These are phyloP conservation scores for Zeugodacus cucurbitae DNA, from an alignment of 1,140 invertebrate genomes.

Conservation along the genomic window DNA sequence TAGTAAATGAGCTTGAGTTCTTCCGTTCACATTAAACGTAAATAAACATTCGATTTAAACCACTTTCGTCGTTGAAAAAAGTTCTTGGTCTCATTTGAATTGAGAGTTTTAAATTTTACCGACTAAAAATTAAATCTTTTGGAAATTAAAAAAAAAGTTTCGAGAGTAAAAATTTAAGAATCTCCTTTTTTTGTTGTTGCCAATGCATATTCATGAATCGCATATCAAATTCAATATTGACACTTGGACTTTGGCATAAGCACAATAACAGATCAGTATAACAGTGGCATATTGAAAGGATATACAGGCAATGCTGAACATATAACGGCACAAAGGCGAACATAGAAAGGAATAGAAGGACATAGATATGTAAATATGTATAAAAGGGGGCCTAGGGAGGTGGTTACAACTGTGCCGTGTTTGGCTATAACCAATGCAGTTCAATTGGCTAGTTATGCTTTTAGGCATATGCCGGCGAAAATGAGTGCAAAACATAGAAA, in stretches of 20 bases:
- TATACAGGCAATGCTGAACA: not conserved
- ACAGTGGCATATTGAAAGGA: slow-evolving; percentile 3
- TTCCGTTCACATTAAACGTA: no score
- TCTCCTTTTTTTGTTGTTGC: no score
- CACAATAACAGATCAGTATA: slow-evolving; percentile 19
- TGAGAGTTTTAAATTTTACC: no score
- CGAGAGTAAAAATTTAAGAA: no score
- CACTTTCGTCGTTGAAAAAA: no score
- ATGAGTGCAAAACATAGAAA: not conserved
- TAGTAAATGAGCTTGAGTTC: no score
- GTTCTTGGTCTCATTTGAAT: no score
- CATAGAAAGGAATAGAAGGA: not conserved
- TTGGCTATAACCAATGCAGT: not conserved
- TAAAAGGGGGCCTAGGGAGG: not conserved
- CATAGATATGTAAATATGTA: not conserved
- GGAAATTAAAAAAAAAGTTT: no score
- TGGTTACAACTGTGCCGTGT: not conserved
- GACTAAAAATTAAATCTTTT: no score
- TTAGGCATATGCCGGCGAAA: slow-evolving; percentile 16
- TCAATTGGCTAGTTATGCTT: slow-evolving; percentile 26
- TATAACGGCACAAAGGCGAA: not conserved
- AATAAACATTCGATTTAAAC: no score
- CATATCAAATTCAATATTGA: slow-evolving; percentile 37
- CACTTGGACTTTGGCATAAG: not conserved
- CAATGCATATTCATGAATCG: slow-evolving; percentile 8